Evolutionary conservation across 2,113 vertebrate genomes (phyloP).

Genomic region (Tringa solitaria): DNA sequence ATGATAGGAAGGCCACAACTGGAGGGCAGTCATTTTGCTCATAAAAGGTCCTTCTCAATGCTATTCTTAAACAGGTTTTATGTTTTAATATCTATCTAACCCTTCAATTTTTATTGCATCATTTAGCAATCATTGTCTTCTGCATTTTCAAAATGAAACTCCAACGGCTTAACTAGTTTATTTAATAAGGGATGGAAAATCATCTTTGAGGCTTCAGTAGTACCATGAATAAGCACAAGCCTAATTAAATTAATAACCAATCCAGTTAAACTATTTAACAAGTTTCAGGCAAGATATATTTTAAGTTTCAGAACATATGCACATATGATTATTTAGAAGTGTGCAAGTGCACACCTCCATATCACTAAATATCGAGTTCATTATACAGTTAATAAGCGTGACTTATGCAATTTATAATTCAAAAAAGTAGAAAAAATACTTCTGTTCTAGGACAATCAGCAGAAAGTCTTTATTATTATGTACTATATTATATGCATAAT

Average conservation of each 20-base stretch:
- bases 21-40: background rate
- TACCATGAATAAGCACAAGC: background rate
- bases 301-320: background rate
- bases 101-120: background rate
- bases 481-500: background rate
- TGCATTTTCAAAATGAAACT: background rate
- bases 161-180: background rate
- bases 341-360: accelerated
- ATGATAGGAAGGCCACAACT: background rate
- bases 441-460: background rate
- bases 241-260: background rate
- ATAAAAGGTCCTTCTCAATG: background rate
- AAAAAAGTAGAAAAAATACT: background rate
- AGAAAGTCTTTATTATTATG: background rate
- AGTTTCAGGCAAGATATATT: background rate
- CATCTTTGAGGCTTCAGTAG: background rate
- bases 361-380: background rate
- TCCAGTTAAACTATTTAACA: background rate
- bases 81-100: background rate
- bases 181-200: background rate
- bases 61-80: background rate
- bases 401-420: background rate
- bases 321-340: background rate
- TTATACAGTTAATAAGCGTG: background rate
- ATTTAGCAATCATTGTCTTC: background rate